Evolutionary conservation across 2,888 invertebrate genomes (phyloP).

Genomic region (Polia nebulosa): DNA sequence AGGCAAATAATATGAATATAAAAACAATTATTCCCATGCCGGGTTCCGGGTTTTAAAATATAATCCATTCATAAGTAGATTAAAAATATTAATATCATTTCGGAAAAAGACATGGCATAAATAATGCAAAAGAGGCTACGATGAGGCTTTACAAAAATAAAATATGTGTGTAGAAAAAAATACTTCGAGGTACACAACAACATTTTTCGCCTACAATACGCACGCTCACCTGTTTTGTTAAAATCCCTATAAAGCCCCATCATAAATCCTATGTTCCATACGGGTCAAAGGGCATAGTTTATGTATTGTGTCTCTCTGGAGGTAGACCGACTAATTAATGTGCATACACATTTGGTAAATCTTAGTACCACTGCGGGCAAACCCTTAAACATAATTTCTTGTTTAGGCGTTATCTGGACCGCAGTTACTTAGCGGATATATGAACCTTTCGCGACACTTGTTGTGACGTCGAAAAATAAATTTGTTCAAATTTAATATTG

Average conservation of each 20-base stretch:
- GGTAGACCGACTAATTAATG: constrained; percentile 61
- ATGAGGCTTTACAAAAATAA: constrained; percentile 22
- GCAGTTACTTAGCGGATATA: constrained; percentile 8
- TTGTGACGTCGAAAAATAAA: not conserved
- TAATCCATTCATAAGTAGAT: constrained; percentile 19
- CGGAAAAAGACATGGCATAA: not conserved
- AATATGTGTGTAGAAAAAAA: constrained; percentile 16
- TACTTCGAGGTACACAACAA: not conserved
- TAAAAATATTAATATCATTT: constrained; percentile 15
- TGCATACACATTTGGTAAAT: constrained; percentile 54
- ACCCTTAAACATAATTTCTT: constrained; percentile 15
- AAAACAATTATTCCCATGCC: constrained; percentile 6
- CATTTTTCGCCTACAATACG: constrained; percentile 27
- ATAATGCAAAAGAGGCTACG: constrained; percentile 15
- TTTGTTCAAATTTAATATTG: not conserved
- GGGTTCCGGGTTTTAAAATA: constrained; percentile 14
- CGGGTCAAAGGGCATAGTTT: constrained; percentile 63
- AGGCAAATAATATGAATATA: constrained; percentile 2
- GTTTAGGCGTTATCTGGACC: constrained; percentile 10
- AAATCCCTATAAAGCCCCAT: constrained; percentile 58
- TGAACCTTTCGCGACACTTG: constrained; percentile 15
- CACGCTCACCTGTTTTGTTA: constrained; percentile 38
- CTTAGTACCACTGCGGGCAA: constrained; percentile 25
- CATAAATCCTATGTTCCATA: constrained; percentile 58
- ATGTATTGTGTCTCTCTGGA: constrained; percentile 54